Evolutionary conservation across 2,797 vertebrate genomes (phyloP).

Genomic region (Ctenosaura bakeri): DNA sequence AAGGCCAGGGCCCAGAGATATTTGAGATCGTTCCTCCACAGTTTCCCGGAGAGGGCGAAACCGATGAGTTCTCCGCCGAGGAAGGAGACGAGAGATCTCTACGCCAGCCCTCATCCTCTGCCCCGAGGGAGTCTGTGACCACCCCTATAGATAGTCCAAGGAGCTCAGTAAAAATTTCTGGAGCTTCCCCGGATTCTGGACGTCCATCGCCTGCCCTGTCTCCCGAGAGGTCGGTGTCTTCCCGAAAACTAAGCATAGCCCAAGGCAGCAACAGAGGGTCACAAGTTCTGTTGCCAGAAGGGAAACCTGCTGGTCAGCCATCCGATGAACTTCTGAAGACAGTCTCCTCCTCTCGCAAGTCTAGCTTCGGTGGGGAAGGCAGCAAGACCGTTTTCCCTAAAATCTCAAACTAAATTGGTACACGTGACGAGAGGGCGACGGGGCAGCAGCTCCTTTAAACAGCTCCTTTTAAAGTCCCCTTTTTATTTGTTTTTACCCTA

Average conservation of each 20-base stretch:
- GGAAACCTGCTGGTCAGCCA: background rate
- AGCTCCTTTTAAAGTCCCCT: no score
- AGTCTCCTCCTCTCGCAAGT: background rate
- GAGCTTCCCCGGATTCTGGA: fast-evolving
- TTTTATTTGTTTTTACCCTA: no score
- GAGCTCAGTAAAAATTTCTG: background rate
- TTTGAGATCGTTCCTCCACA: slow-evolving; percentile 20
- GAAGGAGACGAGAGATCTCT: background rate
- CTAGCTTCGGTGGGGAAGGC: background rate
- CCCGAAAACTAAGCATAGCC: background rate
- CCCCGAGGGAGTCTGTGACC: background rate
- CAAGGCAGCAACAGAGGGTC: background rate
- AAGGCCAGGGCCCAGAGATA: background rate
- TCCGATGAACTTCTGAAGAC: background rate
- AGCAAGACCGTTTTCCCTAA: slow-evolving; percentile 23
- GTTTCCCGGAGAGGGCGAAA: background rate
- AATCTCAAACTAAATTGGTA: slow-evolving; percentile 27
- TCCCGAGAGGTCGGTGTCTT: slow-evolving; percentile 4
- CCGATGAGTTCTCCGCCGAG: background rate
- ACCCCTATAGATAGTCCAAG: background rate
- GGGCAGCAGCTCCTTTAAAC: no score
- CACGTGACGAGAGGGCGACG: no score
- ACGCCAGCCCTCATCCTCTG: background rate
- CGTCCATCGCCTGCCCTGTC: fast-evolving
- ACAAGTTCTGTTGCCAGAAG: background rate